Evolutionary conservation across 2,113 vertebrate species (phyloP).

Genomic region (Zapus hudsonius): DNA sequence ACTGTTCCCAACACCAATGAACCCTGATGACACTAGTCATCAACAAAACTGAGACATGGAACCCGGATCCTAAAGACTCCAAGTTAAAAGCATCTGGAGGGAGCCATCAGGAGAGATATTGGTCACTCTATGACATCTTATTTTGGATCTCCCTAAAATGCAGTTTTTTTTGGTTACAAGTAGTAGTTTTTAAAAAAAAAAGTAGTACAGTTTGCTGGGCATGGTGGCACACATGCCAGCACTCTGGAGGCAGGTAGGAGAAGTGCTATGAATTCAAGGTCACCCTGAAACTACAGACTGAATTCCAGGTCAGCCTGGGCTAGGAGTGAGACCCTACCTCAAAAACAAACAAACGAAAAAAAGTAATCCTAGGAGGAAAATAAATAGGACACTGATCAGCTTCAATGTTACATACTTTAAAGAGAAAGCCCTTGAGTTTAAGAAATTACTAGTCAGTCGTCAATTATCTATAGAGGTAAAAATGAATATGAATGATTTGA

Average conservation of each 20-base stretch:
- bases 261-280: too few relatives aligned
- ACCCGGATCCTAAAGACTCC: not conserved
- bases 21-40: not conserved
- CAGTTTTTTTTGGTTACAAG: not conserved
- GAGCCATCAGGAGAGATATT: not conserved
- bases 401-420: constrained; percentile 41
- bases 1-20: constrained; percentile 4
- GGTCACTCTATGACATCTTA: not conserved
- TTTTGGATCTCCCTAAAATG: constrained; percentile 38
- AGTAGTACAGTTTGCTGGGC: not conserved
- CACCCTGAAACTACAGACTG: too few relatives aligned
- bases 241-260: too few relatives aligned
- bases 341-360: too few relatives aligned
- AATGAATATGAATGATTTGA: constrained; percentile 43
- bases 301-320: too few relatives aligned
- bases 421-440: constrained; percentile 27
- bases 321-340: too few relatives aligned
- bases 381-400: not conserved
- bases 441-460: constrained; percentile 53
- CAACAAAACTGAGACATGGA: not conserved
- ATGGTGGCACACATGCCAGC: too few relatives aligned
- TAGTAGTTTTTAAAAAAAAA: too few relatives aligned
- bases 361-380: not conserved
- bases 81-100: not conserved
- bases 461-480: constrained; percentile 22